Conservation (phyloP, 2,888 invertebrate species). For the Stegophylla sp. region DNA sequence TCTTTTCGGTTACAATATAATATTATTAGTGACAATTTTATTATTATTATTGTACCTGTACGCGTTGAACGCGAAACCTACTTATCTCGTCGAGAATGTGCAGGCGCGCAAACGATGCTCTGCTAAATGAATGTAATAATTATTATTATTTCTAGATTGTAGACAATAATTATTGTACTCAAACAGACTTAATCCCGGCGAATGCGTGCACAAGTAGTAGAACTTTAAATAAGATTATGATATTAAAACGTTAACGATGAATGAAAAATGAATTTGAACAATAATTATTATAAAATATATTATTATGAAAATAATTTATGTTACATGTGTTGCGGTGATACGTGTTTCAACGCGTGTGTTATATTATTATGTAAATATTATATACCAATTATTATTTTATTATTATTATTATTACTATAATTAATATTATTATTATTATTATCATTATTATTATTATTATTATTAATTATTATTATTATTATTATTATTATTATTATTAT, state of each 20-base stretch:
- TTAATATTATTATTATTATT: slow-evolving; percentile 13
- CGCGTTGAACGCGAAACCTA: too few relatives aligned
- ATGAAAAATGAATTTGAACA: background rate
- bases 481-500: slow-evolving; percentile 5
- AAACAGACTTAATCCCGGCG: slow-evolving; percentile 40
- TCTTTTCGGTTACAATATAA: too few relatives aligned
- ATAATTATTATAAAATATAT: slow-evolving; percentile 29
- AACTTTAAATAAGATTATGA: slow-evolving; percentile 54
- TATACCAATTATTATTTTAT: slow-evolving; percentile 5
- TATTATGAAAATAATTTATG: slow-evolving; percentile 11
- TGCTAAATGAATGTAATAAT: slow-evolving; percentile 12
- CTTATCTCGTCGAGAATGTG: too few relatives aligned
- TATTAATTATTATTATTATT: slow-evolving; percentile 21
- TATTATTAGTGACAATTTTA: too few relatives aligned
- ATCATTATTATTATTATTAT: slow-evolving; percentile 19
- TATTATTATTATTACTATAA: slow-evolving; percentile 7
- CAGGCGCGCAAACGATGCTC: too few relatives aligned
- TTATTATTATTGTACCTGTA: background rate
- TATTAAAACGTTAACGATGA: slow-evolving; percentile 42
- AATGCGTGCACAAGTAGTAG: slow-evolving; percentile 33
- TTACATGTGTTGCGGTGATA: background rate
- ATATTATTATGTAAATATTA: slow-evolving; percentile 1
- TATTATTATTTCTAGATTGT: slow-evolving; percentile 36
- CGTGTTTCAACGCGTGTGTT: slow-evolving; percentile 1
- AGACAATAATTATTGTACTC: slow-evolving; percentile 39